Conservation (phyloP, 2,888 invertebrate genomes). For the Melangyna quadrimaculata region DNA sequence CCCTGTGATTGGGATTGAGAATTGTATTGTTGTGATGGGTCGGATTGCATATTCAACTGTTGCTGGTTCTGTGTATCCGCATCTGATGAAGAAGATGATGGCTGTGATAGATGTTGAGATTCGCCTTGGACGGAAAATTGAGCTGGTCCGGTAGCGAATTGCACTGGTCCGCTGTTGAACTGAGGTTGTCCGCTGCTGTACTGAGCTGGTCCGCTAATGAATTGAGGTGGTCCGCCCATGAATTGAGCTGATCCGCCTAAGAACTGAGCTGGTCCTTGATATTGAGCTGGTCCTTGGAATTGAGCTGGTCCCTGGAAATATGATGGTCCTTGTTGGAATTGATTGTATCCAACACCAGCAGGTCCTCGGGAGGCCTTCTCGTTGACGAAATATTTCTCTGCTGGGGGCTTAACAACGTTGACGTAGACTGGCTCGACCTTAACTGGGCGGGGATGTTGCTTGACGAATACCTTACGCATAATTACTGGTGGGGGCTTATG, state of each 20-base stretch:
- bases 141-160: neutral
- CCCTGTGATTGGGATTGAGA: neutral
- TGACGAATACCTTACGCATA: slow-evolving; percentile 78
- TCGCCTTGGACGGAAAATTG: slow-evolving; percentile 6
- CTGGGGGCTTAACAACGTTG: slow-evolving; percentile 80
- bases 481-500: slow-evolving; percentile 81
- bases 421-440: slow-evolving; percentile 80
- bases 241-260: neutral
- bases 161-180: neutral
- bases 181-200: neutral
- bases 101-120: neutral
- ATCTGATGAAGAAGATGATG: neutral
- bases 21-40: slow-evolving; percentile 2
- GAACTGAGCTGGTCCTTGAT: neutral
- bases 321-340: neutral
- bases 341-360: slow-evolving; percentile 1
- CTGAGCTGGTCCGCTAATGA: neutral
- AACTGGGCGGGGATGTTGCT: slow-evolving; percentile 79
- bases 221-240: neutral
- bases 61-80: neutral
- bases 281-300: neutral
- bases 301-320: neutral
- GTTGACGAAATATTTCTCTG: slow-evolving; percentile 80
- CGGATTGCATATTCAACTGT: slow-evolving; percentile 19
- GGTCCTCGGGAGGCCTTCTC: slow-evolving; percentile 74